Conservation (phyloP, 2,113 vertebrate species). For the Pagrus major region DNA sequence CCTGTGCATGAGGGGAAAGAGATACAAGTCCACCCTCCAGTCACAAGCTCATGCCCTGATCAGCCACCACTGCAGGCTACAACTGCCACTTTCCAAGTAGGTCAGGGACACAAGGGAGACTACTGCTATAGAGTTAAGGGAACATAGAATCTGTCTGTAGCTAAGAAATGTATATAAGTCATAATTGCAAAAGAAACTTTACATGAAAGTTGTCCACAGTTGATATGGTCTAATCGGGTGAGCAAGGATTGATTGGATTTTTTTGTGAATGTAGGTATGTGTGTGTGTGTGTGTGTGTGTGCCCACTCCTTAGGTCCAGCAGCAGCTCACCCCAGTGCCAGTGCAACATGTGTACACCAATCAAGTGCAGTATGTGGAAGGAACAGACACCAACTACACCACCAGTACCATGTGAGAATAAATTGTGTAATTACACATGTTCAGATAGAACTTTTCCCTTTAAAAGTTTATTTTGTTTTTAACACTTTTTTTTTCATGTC, state of each 20-base stretch:
- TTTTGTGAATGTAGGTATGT: constrained; percentile 18
- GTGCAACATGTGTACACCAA: constrained; percentile 93
- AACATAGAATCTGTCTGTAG: not conserved
- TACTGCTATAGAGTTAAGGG: constrained; percentile 19
- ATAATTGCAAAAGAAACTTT: not conserved
- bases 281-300: constrained; percentile 14
- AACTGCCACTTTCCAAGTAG: constrained; percentile 66
- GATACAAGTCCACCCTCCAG: constrained; percentile 28
- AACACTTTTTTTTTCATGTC: constrained; percentile 32
- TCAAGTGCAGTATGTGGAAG: constrained; percentile 96
- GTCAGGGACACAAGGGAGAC: constrained; percentile 64
- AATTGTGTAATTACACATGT: not conserved
- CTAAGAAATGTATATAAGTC: constrained; percentile 1
- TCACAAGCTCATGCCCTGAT: constrained; percentile 13
- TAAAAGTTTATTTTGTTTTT: not conserved
- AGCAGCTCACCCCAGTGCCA: constrained; percentile 90
- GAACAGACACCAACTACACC: constrained; percentile 89
- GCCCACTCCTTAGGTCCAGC: constrained; percentile 83
- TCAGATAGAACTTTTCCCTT: not conserved
- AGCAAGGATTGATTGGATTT: constrained; percentile 28
- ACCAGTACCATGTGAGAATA: constrained; percentile 90
- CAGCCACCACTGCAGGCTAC: constrained; percentile 47
- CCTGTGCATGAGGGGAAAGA: constrained; percentile 48
- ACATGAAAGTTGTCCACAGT: not conserved
- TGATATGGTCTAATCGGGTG: constrained; percentile 9